Evolutionary conservation across 2,888 invertebrate genomes (phyloP).

Genomic region (Phasia obesa): DNA sequence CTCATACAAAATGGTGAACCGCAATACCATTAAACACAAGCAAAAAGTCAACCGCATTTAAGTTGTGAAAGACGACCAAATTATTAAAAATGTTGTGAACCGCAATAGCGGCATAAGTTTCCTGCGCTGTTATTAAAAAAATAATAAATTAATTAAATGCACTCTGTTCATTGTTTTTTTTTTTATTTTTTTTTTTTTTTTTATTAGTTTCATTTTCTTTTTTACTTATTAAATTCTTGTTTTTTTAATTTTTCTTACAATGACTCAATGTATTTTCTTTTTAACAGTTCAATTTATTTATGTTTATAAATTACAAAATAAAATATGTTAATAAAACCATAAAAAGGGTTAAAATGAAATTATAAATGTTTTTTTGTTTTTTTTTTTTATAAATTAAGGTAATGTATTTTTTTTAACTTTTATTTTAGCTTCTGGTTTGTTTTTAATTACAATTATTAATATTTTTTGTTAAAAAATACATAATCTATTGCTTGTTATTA

Average conservation of each 20-base stretch:
- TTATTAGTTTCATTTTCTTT: constrained; percentile 27
- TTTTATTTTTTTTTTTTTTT: constrained; percentile 40
- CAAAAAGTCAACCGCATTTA: too few relatives aligned
- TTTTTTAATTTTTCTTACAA: constrained; percentile 63
- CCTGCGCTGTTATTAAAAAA: too few relatives aligned
- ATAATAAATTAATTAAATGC: neutral
- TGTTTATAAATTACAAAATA: constrained; percentile 40
- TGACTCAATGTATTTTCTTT: constrained; percentile 61
- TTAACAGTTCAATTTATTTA: constrained; percentile 58
- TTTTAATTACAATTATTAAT: constrained; percentile 32
- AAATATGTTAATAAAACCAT: constrained; percentile 47
- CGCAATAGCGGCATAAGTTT: too few relatives aligned
- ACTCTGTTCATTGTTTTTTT: constrained; percentile 15
- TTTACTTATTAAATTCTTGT: constrained; percentile 54
- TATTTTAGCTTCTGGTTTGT: constrained; percentile 46
- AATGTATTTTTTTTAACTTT: constrained; percentile 45
- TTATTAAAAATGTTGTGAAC: too few relatives aligned
- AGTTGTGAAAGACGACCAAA: too few relatives aligned
- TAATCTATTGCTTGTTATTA: constrained; percentile 61
- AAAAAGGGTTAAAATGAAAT: constrained; percentile 47
- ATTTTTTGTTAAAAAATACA: constrained; percentile 55
- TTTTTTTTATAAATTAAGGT: constrained; percentile 47
- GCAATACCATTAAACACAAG: too few relatives aligned
- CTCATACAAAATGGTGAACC: too few relatives aligned
- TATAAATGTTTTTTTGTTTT: constrained; percentile 28